These are phyloP conservation scores for Drosophila murphyi DNA, from an alignment of 1,140 invertebrate genomes.

Conservation along the genomic window DNA sequence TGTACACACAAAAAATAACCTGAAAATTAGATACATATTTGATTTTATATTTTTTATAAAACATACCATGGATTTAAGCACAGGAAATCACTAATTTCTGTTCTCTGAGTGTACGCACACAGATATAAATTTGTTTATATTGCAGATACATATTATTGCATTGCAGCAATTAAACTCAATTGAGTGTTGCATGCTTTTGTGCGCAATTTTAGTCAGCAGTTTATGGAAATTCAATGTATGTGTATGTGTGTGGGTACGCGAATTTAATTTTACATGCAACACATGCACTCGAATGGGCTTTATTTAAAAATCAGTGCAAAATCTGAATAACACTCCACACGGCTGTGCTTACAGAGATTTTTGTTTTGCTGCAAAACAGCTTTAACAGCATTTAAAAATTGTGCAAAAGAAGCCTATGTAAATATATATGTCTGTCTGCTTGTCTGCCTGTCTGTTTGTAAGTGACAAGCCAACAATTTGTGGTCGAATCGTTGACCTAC, in stretches of 20 bases:
- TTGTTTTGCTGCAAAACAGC: not conserved
- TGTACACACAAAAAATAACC: too few species aligned
- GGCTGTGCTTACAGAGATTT: not conserved
- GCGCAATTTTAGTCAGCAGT: conserved; percentile 21
- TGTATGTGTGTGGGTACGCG: conserved; percentile 11
- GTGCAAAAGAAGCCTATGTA: not conserved
- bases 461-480: conserved; percentile 30
- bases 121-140: conserved; percentile 14
- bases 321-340: not conserved
- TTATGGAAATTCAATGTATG: conserved; percentile 1
- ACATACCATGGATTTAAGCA: too few species aligned
- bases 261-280: conserved; percentile 53
- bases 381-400: not conserved
- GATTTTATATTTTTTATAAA: too few species aligned
- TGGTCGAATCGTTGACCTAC: conserved; percentile 58
- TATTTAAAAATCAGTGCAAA: conserved; percentile 53
- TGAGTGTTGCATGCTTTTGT: conserved; percentile 72
- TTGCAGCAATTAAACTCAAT: conserved; percentile 69
- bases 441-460: conserved; percentile 7
- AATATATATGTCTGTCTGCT: not conserved
- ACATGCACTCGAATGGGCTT: conserved; percentile 51
- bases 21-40: too few species aligned
- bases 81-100: too few species aligned
- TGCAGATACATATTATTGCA: conserved; percentile 26
- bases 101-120: not conserved